Base-by-base conservation (phyloP, 2,113 vertebrate species). In the Hypocryptadius cinnamomeus region DNA sequence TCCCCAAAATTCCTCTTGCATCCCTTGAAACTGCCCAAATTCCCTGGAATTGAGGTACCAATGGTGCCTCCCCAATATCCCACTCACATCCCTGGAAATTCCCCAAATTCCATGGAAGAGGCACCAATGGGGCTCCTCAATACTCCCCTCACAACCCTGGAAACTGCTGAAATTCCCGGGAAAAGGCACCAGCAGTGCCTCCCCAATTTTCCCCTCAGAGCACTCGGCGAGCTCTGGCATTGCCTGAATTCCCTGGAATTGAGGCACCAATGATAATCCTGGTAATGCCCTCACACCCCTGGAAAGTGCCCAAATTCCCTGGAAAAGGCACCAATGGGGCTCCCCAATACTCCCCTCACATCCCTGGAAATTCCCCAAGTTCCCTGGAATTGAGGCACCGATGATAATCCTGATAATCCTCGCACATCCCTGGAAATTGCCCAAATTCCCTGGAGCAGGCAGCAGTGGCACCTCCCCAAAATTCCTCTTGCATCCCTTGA, bases 61-160 rank as follows among this genome's bases (percentile, higher is more conserved):
- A 15, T 2, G n/a, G 8, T 5, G 23, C 9, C 10, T 19, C 9
- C 56, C 15, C 3, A 11, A 5, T 6, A 2, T 37, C 5, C 48
- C 48, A 35, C 48, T 51, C 14, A 5, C 14, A 51, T 0, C 22
- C 57, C n/a, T 35, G n/a, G n/a, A 35, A 35, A 15, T 24, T 37
- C 12, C 24, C 45, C 13, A 8, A 37, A 69, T 37, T 37, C 45
- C 66, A 27, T 22, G n/a, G 47, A 37, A 69, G 3, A 5, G 45
- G n/a, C 28, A 20, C 4, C 30, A 27, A 4, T 25, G 47, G 24
- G 24, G 16, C 16, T 53, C 28, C 50, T 6, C 10, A 18, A 11
- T 30, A 28, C 8, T 6, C 47, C 47, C 25, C 47, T 50, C 13
- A 6, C 13, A 51, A 0, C 21, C 56, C 56, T n/a, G 33, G 33